Evolutionary conservation across 2,113 vertebrate species (phyloP).

Genomic region (Oryzias melastigma): DNA sequence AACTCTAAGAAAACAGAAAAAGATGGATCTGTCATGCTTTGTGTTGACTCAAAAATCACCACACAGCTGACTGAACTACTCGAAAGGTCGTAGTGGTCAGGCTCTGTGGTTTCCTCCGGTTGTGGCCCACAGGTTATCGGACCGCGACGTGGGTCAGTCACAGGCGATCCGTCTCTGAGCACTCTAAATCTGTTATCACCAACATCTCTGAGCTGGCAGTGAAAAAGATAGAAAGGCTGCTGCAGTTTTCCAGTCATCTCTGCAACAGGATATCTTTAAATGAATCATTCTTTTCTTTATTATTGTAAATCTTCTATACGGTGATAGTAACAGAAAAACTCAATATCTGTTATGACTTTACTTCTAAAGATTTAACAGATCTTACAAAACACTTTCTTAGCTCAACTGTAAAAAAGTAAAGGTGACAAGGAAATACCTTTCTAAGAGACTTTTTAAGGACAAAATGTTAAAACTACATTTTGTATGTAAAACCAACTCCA

Average conservation of each 20-base stretch:
- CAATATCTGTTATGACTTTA: too few relatives aligned
- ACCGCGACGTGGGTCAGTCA: constrained; percentile 1
- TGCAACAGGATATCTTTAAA: neutral
- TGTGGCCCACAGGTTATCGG: constrained; percentile 48
- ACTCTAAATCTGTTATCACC: constrained; percentile 20
- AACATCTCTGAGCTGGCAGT: constrained; percentile 7
- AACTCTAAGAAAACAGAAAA: constrained; percentile 7
- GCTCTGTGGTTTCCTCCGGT: constrained; percentile 50
- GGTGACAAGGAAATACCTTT: too few relatives aligned
- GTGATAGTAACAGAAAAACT: too few relatives aligned
- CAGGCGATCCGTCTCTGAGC: constrained; percentile 29
- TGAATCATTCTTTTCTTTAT: too few relatives aligned
- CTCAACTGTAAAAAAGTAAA: too few relatives aligned
- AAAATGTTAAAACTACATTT: too few relatives aligned
- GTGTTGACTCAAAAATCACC: constrained; percentile 26
- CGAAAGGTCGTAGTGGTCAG: constrained; percentile 31
- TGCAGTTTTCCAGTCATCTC: constrained; percentile 3
- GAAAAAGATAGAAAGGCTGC: neutral
- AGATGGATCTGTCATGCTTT: constrained; percentile 17
- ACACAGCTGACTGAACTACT: constrained; percentile 19
- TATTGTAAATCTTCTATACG: too few relatives aligned
- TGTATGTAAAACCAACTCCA: too few relatives aligned
- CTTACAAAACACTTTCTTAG: too few relatives aligned
- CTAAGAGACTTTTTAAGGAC: too few relatives aligned
- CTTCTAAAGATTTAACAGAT: too few relatives aligned